A percentile compares a stretch with the other conserved stretches of the same genome.
phyloP scores from a whole-genome alignment of 2,888 invertebrate genomes.

The Endomychus coccineus region DNA sequence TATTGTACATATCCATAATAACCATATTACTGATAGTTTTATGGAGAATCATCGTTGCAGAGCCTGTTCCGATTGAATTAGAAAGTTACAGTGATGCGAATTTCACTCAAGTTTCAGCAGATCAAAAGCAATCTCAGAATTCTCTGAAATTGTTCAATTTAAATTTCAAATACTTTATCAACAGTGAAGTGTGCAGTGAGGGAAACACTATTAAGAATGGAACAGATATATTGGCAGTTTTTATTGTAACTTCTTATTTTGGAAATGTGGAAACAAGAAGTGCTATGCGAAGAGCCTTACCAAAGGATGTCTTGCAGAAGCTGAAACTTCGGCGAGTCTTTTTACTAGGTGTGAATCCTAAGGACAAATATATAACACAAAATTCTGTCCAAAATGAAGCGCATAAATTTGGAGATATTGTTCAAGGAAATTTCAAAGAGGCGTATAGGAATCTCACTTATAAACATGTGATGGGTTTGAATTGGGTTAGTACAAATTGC shows the following conservation, averaged over 20 bases:
- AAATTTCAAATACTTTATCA: no score
- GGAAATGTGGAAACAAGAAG: constrained; percentile 63
- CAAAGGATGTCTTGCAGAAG: constrained; percentile 26
- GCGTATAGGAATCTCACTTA: constrained; percentile 74
- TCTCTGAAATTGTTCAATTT: no score
- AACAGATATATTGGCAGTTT: constrained; percentile 35
- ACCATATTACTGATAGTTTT: no score
- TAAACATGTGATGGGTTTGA: constrained; percentile 75
- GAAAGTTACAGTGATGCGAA: no score
- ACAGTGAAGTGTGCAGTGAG: constrained; percentile 2
- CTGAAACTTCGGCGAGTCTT: constrained; percentile 52
- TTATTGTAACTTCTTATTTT: constrained; percentile 70
- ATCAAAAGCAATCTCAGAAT: no score
- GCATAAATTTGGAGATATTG: constrained; percentile 56
- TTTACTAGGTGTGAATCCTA: constrained; percentile 55
- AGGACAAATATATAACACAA: constrained; percentile 50
- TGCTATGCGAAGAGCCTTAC: constrained; percentile 61
- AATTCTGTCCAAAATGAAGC: constrained; percentile 55
- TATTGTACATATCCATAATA: no score
- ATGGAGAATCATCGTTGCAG: no score
- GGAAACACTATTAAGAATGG: constrained; percentile 19
- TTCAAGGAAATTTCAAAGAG: constrained; percentile 72
- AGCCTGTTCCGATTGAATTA: no score
- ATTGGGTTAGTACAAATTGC: constrained; percentile 64
- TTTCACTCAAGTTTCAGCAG: no score